These are phyloP conservation scores for Lepidurus packardi DNA, from an alignment of 1,140 invertebrate species.

Conservation along the genomic window DNA sequence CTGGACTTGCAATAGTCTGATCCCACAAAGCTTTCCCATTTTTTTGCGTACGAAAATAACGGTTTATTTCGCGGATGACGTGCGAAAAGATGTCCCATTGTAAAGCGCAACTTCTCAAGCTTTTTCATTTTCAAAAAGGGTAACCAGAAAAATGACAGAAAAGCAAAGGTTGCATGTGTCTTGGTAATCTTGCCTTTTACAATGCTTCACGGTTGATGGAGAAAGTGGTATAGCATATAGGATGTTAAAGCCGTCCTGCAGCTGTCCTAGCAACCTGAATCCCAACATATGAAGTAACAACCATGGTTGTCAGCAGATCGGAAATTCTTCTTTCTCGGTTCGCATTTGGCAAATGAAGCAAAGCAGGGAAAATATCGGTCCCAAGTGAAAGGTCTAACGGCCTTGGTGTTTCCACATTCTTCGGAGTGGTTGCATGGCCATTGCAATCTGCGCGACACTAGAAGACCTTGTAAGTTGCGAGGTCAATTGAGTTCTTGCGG, in stretches of 20 bases:
- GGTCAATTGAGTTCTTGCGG: not conserved
- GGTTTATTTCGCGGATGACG: not conserved
- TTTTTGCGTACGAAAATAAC: not conserved
- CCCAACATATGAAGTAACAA: not conserved
- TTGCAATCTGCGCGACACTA: not conserved
- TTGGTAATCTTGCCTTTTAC: not conserved
- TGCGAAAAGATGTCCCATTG: not conserved
- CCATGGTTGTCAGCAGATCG: not conserved
- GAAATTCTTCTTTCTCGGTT: not conserved
- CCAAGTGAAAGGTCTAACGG: constrained; percentile 7
- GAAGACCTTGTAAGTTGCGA: constrained; percentile 8
- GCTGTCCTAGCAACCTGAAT: not conserved
- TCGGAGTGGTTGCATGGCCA: not conserved
- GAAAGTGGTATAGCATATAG: not conserved
- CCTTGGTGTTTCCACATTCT: not conserved
- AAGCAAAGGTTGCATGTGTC: not conserved
- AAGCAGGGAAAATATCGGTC: not conserved
- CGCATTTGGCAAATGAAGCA: not conserved
- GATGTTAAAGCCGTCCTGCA: not conserved
- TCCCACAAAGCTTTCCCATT: too few relatives aligned
- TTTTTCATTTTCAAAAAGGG: not conserved
- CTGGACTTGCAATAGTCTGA: too few relatives aligned
- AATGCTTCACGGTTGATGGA: not conserved
- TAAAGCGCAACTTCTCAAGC: not conserved
- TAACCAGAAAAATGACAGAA: not conserved